Percentiles rank a stretch among this genome's conserved stretches.
These are phyloP conservation scores for Actinemys pallida DNA, from an alignment of 2,113 vertebrate species.

Conservation along the genomic window DNA sequence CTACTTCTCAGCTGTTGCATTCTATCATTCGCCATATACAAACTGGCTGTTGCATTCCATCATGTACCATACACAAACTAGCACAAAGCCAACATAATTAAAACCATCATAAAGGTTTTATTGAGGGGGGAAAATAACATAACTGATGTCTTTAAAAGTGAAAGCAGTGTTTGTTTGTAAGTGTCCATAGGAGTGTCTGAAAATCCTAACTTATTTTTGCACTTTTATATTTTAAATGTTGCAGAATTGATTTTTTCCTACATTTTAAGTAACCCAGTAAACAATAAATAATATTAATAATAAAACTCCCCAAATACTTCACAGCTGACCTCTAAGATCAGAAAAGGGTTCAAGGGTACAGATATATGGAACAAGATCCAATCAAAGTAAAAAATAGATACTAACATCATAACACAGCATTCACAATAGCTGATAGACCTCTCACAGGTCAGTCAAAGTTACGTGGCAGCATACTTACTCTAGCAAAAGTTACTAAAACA, in stretches of 20 bases:
- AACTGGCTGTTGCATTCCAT: not conserved
- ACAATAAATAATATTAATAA: not conserved
- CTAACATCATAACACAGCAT: not conserved
- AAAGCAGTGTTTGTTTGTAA: not conserved
- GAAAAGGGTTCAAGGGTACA: not conserved
- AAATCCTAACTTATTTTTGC: not conserved
- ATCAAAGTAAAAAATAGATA: not conserved
- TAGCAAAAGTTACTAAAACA: not conserved
- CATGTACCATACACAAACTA: not conserved
- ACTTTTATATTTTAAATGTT: not conserved
- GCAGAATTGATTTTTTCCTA: not conserved
- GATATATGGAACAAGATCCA: not conserved
- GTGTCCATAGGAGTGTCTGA: not conserved
- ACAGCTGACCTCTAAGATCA: not conserved
- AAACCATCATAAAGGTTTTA: not conserved
- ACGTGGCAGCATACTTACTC: not conserved
- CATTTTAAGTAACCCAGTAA: not conserved
- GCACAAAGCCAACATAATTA: not conserved
- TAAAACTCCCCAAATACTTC: not conserved
- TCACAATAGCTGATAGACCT: not conserved
- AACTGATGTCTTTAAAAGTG: not conserved
- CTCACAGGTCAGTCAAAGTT: not conserved
- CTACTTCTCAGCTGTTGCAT: not conserved
- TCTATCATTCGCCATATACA: not conserved
- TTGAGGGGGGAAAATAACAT: not conserved